Percentiles rank a stretch among this genome's conserved stretches.
phyloP scores from a whole-genome alignment of 2,888 invertebrate species.

The Opisthograptis luteolata region DNA sequence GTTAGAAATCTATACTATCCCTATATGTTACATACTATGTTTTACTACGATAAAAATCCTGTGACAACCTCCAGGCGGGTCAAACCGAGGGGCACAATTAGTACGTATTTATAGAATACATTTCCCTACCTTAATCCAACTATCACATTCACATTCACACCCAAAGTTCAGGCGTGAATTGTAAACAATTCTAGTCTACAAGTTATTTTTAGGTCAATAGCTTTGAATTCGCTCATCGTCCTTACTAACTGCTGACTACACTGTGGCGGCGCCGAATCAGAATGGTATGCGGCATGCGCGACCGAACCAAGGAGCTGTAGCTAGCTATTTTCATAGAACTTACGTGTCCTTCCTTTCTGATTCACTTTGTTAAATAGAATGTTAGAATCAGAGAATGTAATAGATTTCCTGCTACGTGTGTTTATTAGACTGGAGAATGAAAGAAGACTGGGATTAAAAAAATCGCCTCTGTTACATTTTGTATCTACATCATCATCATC shows the following conservation, averaged over 20 bases:
- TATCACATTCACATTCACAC: conserved; percentile 17
- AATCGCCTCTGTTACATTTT: too few relatives aligned
- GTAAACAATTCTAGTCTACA: conserved; percentile 66
- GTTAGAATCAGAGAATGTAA: conserved; percentile 11
- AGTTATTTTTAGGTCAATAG: conserved; percentile 78
- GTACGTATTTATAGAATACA: not conserved
- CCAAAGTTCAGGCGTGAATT: conserved; percentile 47
- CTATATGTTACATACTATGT: too few relatives aligned
- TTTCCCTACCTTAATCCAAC: conserved; percentile 14
- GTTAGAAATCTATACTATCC: too few relatives aligned
- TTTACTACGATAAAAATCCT: too few relatives aligned
- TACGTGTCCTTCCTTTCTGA: conserved; percentile 27
- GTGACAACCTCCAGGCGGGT: too few relatives aligned
- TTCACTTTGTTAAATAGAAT: conserved; percentile 20
- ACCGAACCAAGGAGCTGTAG: conserved; percentile 40
- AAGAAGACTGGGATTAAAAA: too few relatives aligned
- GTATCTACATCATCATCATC: too few relatives aligned
- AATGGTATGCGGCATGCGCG: conserved; percentile 53
- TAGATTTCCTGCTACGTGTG: conserved; percentile 27
- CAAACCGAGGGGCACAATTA: not conserved
- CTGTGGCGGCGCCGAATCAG: not conserved
- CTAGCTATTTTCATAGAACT: conserved; percentile 22
- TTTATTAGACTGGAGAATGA: too few relatives aligned
- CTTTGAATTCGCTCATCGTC: conserved; percentile 71
- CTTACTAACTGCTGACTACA: conserved; percentile 17